Percentiles rank a stretch among this genome's conserved stretches.
Evolutionary conservation across 2,888 invertebrate genomes (phyloP).

Genomic region (Phalera bucephala): DNA sequence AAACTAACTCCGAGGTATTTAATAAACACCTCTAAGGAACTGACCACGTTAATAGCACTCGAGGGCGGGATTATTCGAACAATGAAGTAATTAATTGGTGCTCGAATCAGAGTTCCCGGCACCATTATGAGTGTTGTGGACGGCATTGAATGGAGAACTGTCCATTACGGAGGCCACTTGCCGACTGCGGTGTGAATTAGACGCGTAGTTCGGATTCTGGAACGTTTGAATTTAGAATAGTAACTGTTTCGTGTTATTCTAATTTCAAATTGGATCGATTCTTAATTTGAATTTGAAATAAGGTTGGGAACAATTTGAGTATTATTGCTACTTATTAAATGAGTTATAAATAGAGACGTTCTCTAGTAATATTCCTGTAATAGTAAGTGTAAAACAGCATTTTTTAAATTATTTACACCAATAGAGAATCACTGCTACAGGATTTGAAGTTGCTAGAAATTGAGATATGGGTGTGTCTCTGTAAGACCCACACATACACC

Average conservation of each 20-base stretch:
- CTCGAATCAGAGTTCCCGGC: constrained; percentile 67
- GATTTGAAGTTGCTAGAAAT: too few relatives aligned
- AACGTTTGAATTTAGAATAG: constrained; percentile 45
- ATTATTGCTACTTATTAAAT: too few relatives aligned
- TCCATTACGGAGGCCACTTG: constrained; percentile 65
- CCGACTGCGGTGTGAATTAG: constrained; percentile 60
- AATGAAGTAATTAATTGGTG: constrained; percentile 81
- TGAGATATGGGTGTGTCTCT: too few relatives aligned
- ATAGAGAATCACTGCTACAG: too few relatives aligned
- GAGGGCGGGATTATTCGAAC: constrained; percentile 65
- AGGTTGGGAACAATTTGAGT: neutral
- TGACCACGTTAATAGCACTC: constrained; percentile 76
- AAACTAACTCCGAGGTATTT: constrained; percentile 58
- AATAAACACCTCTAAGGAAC: constrained; percentile 79
- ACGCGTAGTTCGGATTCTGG: constrained; percentile 30
- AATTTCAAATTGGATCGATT: constrained; percentile 5
- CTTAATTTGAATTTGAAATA: constrained; percentile 2
- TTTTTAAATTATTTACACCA: too few relatives aligned
- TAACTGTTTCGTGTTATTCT: neutral
- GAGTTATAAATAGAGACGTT: too few relatives aligned
- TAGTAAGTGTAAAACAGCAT: too few relatives aligned
- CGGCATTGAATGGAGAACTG: constrained; percentile 53
- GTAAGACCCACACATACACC: too few relatives aligned
- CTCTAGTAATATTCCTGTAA: too few relatives aligned
- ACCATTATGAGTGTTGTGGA: constrained; percentile 49